phyloP scores from a whole-genome alignment of 2,888 invertebrate species.

The Sthenelais limicola region DNA sequence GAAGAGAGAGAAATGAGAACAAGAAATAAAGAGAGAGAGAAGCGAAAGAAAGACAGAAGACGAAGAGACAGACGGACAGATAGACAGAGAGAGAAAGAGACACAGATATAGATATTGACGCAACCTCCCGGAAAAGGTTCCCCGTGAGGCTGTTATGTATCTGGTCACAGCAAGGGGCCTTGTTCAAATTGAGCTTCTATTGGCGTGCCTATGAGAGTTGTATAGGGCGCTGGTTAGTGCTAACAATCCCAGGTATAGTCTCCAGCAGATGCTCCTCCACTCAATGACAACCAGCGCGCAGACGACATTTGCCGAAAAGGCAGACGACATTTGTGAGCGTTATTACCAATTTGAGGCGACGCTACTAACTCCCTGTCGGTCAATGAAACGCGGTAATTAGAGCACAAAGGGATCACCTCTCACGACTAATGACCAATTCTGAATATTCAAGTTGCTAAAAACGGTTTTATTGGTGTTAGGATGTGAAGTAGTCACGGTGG shows the following conservation, averaged over 20 bases:
- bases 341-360: conserved; percentile 10
- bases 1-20: too few species aligned
- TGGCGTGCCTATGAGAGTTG: not conserved
- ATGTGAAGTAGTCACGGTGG: too few species aligned
- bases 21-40: too few species aligned
- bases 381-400: conserved; percentile 39
- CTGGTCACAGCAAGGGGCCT: not conserved
- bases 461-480: conserved; percentile 34
- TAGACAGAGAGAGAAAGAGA: too few species aligned
- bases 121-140: conserved; percentile 9
- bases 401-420: conserved; percentile 33
- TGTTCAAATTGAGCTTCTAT: too few species aligned
- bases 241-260: conserved; percentile 37
- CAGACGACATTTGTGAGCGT: not conserved
- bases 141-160: not conserved
- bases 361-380: conserved; percentile 18
- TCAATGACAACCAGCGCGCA: not conserved
- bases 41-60: too few species aligned
- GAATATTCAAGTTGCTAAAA: conserved; percentile 42
- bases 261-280: conserved; percentile 28
- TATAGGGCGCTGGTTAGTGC: conserved; percentile 7
- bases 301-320: conserved; percentile 2
- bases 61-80: too few species aligned
- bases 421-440: conserved; percentile 33
- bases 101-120: conserved; percentile 36